These are phyloP conservation scores for Gadopsis bispinosus DNA, from an alignment of 2,797 vertebrate genomes.

Conservation along the genomic window DNA sequence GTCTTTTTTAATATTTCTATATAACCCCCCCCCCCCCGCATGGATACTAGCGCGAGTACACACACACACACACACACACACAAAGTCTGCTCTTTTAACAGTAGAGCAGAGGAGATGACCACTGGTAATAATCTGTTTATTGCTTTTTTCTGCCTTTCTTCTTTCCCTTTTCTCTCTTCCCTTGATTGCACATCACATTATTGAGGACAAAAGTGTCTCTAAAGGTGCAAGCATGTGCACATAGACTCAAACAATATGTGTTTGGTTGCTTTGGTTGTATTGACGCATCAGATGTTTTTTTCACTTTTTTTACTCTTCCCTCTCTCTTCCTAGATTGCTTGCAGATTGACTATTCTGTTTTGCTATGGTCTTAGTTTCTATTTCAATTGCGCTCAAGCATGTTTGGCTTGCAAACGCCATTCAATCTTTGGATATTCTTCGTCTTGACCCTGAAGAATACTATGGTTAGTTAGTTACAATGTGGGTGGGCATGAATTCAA, in stretches of 20 bases:
- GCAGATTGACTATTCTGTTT: conserved; percentile 38
- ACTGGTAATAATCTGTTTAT: conserved; percentile 48
- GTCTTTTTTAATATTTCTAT: neutral
- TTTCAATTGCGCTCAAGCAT: conserved; percentile 27
- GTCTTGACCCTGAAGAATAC: conserved; percentile 25
- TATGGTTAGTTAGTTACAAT: conserved; percentile 25
- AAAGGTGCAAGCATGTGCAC: conserved; percentile 14
- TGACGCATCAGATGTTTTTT: conserved; percentile 21
- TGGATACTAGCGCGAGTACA: neutral
- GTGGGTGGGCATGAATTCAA: neutral
- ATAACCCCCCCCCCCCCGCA: neutral
- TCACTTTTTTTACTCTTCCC: conserved; percentile 12
- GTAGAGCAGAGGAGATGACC: conserved; percentile 49
- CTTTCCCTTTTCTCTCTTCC: conserved; percentile 12
- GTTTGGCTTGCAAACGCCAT: neutral
- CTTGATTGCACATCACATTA: conserved; percentile 44
- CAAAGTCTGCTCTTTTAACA: conserved; percentile 28
- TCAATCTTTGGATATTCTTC: conserved; percentile 9
- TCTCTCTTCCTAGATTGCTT: conserved; percentile 28
- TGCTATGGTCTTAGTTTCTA: conserved; percentile 30
- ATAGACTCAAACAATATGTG: neutral
- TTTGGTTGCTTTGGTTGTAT: conserved; percentile 38
- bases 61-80: conserved; percentile 15
- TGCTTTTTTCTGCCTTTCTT: conserved; percentile 6
- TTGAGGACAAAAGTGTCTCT: conserved; percentile 27